Percentiles rank a stretch among this genome's conserved stretches.
These are phyloP conservation scores for Nymphalis io DNA, from an alignment of 1,140 invertebrate species.

Conservation along the genomic window DNA sequence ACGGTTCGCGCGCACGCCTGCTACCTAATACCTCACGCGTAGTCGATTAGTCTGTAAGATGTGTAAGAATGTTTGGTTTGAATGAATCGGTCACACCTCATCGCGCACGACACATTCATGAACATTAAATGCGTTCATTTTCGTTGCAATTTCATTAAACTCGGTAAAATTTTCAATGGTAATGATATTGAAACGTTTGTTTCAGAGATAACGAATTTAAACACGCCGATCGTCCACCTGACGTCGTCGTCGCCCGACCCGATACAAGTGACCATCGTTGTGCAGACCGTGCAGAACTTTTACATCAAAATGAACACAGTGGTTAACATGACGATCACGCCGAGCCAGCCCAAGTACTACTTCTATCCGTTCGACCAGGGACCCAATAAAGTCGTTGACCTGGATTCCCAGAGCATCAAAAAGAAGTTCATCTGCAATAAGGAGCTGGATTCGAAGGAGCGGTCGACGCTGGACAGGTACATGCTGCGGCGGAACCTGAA, in stretches of 20 bases:
- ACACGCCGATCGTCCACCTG: slow-evolving; percentile 82
- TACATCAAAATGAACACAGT: slow-evolving; percentile 75
- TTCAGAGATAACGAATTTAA: slow-evolving; percentile 55
- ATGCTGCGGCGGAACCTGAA: slow-evolving; percentile 48
- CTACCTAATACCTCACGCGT: no score
- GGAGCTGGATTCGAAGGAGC: slow-evolving; percentile 42
- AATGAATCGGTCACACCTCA: no score
- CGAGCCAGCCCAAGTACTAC: slow-evolving; percentile 78
- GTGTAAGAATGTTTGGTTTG: no score
- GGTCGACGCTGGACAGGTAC: slow-evolving; percentile 44
- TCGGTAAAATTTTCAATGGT: neutral
- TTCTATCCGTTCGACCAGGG: slow-evolving; percentile 73
- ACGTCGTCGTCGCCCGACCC: slow-evolving; percentile 81
- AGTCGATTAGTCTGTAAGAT: no score
- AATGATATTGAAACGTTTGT: slow-evolving; percentile 12
- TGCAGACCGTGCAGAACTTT: slow-evolving; percentile 82
- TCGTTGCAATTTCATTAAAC: no score
- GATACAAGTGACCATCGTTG: slow-evolving; percentile 79
- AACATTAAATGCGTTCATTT: no score
- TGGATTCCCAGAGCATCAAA: slow-evolving; percentile 47
- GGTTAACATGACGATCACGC: slow-evolving; percentile 69
- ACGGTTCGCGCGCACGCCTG: no score
- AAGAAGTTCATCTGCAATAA: slow-evolving; percentile 59
- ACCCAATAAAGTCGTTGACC: slow-evolving; percentile 49
- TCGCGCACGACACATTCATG: no score